A percentile compares a stretch with the other conserved stretches of the same genome.
Evolutionary conservation across 1,140 invertebrate species (phyloP).

Genomic region (Drosophila pallidifrons): DNA sequence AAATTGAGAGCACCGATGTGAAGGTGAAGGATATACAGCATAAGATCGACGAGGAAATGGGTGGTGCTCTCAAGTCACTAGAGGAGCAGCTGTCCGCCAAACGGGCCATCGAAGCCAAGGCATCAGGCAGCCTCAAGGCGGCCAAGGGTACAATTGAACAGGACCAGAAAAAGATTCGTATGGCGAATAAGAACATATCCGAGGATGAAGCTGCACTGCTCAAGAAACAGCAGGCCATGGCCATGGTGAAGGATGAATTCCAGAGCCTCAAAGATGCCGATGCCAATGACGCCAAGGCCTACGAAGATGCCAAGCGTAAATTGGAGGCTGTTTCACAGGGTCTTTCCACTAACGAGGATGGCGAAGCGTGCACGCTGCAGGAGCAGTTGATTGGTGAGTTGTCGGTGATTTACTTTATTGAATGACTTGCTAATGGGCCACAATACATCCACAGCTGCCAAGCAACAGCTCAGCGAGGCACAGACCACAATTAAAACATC

Average conservation of each 20-base stretch:
- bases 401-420: neutral
- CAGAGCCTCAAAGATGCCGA: slow-evolving; percentile 90
- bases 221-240: slow-evolving; percentile 89
- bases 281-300: slow-evolving; percentile 88
- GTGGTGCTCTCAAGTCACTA: slow-evolving; percentile 88
- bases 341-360: slow-evolving; percentile 91
- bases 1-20: slow-evolving; percentile 86
- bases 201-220: slow-evolving; percentile 90
- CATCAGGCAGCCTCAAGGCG: slow-evolving; percentile 89
- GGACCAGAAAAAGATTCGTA: slow-evolving; percentile 89
- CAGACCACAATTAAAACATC: slow-evolving; percentile 93
- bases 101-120: slow-evolving; percentile 89
- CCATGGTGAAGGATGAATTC: slow-evolving; percentile 89
- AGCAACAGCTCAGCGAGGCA: slow-evolving; percentile 90
- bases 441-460: slow-evolving; percentile 87
- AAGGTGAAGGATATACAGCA: slow-evolving; percentile 86
- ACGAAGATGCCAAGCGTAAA: slow-evolving; percentile 90
- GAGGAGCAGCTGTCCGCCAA: slow-evolving; percentile 89
- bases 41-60: slow-evolving; percentile 88
- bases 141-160: slow-evolving; percentile 89
- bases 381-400: slow-evolving; percentile 93
- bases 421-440: neutral
- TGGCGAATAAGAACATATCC: slow-evolving; percentile 89
- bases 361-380: slow-evolving; percentile 93
- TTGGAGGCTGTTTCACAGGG: slow-evolving; percentile 94